Evolutionary conservation across 2,797 vertebrate genomes (phyloP).

Genomic region (Sylvilagus floridanus): DNA sequence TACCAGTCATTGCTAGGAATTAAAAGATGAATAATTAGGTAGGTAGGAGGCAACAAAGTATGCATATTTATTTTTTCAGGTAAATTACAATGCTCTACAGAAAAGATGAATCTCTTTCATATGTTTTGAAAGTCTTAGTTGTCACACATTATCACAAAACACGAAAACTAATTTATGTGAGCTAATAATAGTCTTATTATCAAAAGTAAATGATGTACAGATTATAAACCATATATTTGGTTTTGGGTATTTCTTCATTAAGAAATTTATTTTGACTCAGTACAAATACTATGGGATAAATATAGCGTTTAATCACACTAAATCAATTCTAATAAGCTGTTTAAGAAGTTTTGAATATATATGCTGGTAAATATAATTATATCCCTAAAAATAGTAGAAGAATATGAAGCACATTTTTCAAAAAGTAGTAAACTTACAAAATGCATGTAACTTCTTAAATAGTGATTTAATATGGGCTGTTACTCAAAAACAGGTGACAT

Average conservation of each 20-base stretch:
- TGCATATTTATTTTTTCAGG: constrained; percentile 65
- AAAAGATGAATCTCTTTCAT: constrained; percentile 70
- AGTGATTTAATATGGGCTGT: not conserved
- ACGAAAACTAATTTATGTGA: constrained; percentile 58
- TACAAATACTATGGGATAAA: constrained; percentile 73
- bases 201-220: constrained; percentile 54
- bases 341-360: constrained; percentile 68
- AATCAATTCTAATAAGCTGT: constrained; percentile 68
- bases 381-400: constrained; percentile 53
- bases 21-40: constrained; percentile 2
- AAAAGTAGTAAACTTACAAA: constrained; percentile 4
- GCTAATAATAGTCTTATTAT: constrained; percentile 68
- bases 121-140: constrained; percentile 71
- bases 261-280: constrained; percentile 58
- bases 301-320: constrained; percentile 71
- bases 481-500: not conserved
- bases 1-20: not conserved
- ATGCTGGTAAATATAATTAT: constrained; percentile 58
- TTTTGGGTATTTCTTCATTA: constrained; percentile 74
- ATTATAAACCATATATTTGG: constrained; percentile 57
- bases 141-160: constrained; percentile 73
- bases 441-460: not conserved
- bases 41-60: constrained; percentile 34
- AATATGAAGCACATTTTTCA: constrained; percentile 65
- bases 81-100: constrained; percentile 66